Evolutionary conservation across 2,888 invertebrate species (phyloP).

Genomic region (Hirtodrosophila histrioides): DNA sequence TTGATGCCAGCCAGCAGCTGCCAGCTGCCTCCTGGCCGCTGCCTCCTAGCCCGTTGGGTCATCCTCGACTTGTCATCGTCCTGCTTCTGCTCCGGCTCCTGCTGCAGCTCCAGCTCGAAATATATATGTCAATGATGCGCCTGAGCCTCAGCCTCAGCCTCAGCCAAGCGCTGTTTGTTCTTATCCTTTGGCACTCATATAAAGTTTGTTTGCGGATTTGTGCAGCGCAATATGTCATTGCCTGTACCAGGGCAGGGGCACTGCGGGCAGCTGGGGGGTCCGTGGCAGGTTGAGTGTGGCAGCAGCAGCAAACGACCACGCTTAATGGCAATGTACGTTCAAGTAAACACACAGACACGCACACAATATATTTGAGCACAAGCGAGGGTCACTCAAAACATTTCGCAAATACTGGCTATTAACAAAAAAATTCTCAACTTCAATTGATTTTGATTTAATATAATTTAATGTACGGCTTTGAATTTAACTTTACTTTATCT

Average conservation of each 20-base stretch:
- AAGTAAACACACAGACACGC: slow-evolving; percentile 63
- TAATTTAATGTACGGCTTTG: too few relatives aligned
- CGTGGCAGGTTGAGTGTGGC: slow-evolving; percentile 1
- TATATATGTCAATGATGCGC: slow-evolving; percentile 75
- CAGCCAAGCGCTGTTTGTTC: slow-evolving; percentile 65
- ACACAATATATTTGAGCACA: slow-evolving; percentile 37
- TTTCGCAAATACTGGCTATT: background rate
- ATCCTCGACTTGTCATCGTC: slow-evolving; percentile 22
- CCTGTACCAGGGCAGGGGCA: slow-evolving; percentile 35
- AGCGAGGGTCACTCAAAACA: slow-evolving; percentile 35
- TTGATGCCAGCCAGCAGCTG: slow-evolving; percentile 24
- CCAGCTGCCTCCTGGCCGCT: slow-evolving; percentile 8
- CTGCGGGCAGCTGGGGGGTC: background rate
- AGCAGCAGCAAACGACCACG: slow-evolving; percentile 57
- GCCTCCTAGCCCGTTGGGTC: slow-evolving; percentile 10
- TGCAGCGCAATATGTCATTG: slow-evolving; percentile 80
- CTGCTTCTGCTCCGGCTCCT: background rate
- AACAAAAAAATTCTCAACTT: too few relatives aligned
- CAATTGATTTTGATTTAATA: too few relatives aligned
- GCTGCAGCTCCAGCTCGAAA: slow-evolving; percentile 24
- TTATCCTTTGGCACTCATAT: slow-evolving; percentile 77
- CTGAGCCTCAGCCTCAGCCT: slow-evolving; percentile 8
- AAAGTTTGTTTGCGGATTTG: slow-evolving; percentile 81
- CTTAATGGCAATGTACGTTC: slow-evolving; percentile 78
- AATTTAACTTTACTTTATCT: too few relatives aligned